phyloP scores from a whole-genome alignment of 2,113 vertebrate genomes.

The Festucalex cinctus region DNA sequence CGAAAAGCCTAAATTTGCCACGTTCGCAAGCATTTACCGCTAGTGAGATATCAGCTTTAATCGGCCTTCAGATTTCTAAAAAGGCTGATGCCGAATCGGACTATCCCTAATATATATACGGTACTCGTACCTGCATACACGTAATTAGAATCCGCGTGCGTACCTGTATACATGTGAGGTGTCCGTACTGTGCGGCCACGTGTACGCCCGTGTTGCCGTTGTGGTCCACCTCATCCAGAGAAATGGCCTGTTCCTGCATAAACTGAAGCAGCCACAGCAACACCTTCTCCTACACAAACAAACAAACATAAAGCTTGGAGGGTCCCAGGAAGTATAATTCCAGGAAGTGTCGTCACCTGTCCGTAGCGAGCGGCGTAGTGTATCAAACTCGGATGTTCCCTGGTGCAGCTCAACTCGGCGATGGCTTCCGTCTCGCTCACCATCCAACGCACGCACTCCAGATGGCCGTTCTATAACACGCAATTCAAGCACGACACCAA shows the following conservation, averaged over 20 bases:
- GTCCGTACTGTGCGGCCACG: constrained; percentile 88
- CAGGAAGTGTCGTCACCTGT: constrained; percentile 82
- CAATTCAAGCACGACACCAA: constrained; percentile 9
- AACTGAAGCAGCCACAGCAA: constrained; percentile 97
- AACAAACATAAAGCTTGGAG: neutral
- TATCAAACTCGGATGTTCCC: constrained; percentile 94
- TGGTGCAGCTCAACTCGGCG: constrained; percentile 91
- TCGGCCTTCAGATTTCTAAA: no score
- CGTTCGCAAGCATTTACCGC: no score
- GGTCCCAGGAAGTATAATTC: neutral
- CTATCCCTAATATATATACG: no score
- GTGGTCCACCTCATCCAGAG: constrained; percentile 91
- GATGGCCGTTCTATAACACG: constrained; percentile 85
- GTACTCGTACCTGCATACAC: no score
- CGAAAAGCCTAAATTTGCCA: no score
- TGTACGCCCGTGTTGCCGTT: constrained; percentile 94
- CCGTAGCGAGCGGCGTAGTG: constrained; percentile 93
- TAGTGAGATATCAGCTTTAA: no score
- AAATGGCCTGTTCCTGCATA: constrained; percentile 98
- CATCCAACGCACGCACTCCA: constrained; percentile 98
- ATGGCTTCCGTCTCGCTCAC: constrained; percentile 98
- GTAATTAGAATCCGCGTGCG: no score
- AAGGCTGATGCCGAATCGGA: no score
- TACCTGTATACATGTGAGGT: constrained; percentile 95
- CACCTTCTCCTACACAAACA: constrained; percentile 83